Conservation (phyloP, 2,113 vertebrate species). For the Zosterops lateralis region DNA sequence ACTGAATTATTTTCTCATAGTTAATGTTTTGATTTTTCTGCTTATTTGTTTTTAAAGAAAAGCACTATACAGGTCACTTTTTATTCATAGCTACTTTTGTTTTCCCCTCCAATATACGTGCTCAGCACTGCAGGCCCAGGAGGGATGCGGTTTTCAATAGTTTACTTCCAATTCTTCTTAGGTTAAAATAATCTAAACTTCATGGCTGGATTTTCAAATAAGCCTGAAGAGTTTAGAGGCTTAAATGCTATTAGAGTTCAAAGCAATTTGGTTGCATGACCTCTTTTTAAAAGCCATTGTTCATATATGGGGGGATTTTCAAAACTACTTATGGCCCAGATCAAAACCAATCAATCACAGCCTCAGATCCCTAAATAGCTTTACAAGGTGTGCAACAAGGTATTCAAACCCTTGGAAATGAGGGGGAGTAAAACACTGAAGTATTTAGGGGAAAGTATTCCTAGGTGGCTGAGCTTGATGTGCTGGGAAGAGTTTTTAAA, state of each 20-base stretch:
- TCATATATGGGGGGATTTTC: not conserved
- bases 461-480: not conserved
- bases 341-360: conserved; percentile 11
- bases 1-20: not conserved
- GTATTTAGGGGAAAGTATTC: not conserved
- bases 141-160: not conserved
- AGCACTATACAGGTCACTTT: not conserved
- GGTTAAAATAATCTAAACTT: conserved; percentile 49
- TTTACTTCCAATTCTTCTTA: conserved; percentile 32
- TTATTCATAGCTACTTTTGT: not conserved
- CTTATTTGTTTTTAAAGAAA: not conserved
- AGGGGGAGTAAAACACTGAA: not conserved
- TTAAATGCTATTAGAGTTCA: conserved; percentile 39
- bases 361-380: not conserved
- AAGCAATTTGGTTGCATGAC: conserved; percentile 12
- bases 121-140: not conserved
- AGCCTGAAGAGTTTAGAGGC: conserved; percentile 38
- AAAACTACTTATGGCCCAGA: not conserved
- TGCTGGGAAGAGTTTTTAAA: not conserved
- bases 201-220: conserved; percentile 39
- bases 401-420: not conserved
- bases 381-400: not conserved
- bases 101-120: not conserved
- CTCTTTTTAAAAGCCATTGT: conserved; percentile 45
- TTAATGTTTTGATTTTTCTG: not conserved